Evolutionary conservation across 2,113 vertebrate genomes (phyloP).

Genomic region (Phylloscopus whistleri): DNA sequence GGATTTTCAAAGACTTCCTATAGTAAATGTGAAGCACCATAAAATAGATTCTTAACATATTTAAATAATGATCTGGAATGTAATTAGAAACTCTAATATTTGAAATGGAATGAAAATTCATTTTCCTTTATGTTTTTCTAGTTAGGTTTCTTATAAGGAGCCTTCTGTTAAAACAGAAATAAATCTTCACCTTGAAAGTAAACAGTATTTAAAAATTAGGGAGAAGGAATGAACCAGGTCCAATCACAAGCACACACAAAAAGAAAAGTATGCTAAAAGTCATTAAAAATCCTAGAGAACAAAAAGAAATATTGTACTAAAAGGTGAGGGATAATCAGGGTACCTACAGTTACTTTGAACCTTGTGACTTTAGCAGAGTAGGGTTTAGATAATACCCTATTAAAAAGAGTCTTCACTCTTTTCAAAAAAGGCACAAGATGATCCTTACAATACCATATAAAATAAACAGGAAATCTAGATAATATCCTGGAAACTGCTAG

Average conservation of each 20-base stretch:
- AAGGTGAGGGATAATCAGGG: not conserved
- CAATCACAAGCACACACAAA: not conserved
- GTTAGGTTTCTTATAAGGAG: not conserved
- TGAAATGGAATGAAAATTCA: not conserved
- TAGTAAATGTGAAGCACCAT: not conserved
- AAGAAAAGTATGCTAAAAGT: not conserved
- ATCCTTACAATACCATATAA: not conserved
- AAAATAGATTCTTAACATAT: not conserved
- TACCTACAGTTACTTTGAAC: not conserved
- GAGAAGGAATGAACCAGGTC: not conserved
- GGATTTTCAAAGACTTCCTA: not conserved
- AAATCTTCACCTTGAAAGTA: not conserved
- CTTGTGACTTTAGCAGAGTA: accelerated
- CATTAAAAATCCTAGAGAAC: not conserved
- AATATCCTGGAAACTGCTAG: not conserved
- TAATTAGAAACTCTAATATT: not conserved
- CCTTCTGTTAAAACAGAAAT: not conserved
- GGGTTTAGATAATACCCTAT: not conserved
- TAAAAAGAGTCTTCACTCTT: not conserved
- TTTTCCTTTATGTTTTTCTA: not conserved
- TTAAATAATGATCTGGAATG: not conserved
- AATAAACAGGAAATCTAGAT: not conserved
- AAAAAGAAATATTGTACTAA: not conserved
- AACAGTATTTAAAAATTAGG: not conserved
- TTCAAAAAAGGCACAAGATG: not conserved